Base-by-base conservation (phyloP, 2,888 invertebrate genomes). In the Hemistola chrysoprasaria region DNA sequence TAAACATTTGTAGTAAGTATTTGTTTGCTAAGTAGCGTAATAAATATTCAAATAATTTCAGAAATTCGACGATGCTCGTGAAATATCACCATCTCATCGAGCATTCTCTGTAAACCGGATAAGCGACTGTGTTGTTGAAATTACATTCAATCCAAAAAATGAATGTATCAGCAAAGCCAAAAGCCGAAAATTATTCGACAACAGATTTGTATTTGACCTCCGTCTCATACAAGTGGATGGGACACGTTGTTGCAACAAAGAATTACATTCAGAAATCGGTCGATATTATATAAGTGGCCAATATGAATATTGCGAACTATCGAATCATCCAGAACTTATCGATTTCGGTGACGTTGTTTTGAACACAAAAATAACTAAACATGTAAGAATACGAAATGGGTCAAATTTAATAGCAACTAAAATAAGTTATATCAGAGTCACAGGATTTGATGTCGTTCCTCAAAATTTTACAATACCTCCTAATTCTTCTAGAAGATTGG, bases 251-350 rank as follows among this genome's bases (percentile, higher is more conserved):
- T 87, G 87, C 47, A 51, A 69, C 37, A 60, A 73, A 47, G 86
- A 86, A 53, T 50, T 57, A 16, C 86, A 88, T 55, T 71, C 81
- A 8, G 89, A 90, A 76, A 71, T 83, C 25, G 84, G 90, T 1
- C 76, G 90, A 35, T 81, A 91, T 39, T 91, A 91, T 45, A 71
- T 92, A 9, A 86, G 91, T 56, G 92, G 92, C 0, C 82, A 90
- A 61, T 88, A 82, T 40, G 91, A 92, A 70, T 68, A 75, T 28
- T 80, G 90, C 16, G 64, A 71, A 11, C 66, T 92, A 8, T 64
- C 63, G 2, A 74, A 92, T 46, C 52, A 61, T 10, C 92, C 92
- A 0, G 71, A 82, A 40, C 55, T 65, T 4, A 45, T 92, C 0
- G 53, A 84, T 45, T 83, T 92, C 47, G 82, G 81, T 1, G 68